A percentile compares a stretch with the other conserved stretches of the same genome.
These are phyloP conservation scores for Sminthurinus aureus DNA, from an alignment of 2,888 invertebrate species.

Conservation along the genomic window DNA sequence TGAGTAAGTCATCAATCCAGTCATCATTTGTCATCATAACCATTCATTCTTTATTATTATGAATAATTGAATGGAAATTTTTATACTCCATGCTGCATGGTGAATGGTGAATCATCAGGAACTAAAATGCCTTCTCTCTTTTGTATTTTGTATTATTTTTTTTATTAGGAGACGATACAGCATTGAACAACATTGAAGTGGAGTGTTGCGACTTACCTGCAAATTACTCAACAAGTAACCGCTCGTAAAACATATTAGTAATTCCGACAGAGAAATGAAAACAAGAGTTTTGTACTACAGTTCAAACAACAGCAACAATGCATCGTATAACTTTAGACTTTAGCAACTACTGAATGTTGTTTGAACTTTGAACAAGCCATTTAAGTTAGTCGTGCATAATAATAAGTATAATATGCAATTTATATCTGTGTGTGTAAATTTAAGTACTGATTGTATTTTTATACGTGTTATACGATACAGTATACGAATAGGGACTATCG, in stretches of 20 bases:
- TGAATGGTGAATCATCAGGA: neutral
- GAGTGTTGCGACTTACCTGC: slow-evolving; percentile 52
- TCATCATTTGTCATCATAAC: neutral
- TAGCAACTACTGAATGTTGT: no score
- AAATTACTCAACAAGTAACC: neutral
- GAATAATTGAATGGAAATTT: neutral
- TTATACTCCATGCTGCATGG: no score
- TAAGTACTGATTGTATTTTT: no score
- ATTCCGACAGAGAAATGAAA: neutral
- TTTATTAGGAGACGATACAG: slow-evolving; percentile 53
- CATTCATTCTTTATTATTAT: neutral
- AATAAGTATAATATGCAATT: no score
- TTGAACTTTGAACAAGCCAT: no score
- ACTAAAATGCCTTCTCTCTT: neutral
- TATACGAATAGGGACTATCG: no score
- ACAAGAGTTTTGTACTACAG: neutral
- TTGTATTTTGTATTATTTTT: slow-evolving; percentile 11
- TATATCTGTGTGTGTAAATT: no score
- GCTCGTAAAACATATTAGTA: neutral
- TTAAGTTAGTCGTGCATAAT: no score
- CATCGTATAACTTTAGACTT: neutral
- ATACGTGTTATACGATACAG: no score
- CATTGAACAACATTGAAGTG: slow-evolving; percentile 54
- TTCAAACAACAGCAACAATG: neutral
- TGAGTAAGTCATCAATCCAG: slow-evolving; percentile 41